Percentiles rank a stretch among this genome's conserved stretches.
Conservation (phyloP, 2,888 invertebrate genomes). For the Acleris holmiana region DNA sequence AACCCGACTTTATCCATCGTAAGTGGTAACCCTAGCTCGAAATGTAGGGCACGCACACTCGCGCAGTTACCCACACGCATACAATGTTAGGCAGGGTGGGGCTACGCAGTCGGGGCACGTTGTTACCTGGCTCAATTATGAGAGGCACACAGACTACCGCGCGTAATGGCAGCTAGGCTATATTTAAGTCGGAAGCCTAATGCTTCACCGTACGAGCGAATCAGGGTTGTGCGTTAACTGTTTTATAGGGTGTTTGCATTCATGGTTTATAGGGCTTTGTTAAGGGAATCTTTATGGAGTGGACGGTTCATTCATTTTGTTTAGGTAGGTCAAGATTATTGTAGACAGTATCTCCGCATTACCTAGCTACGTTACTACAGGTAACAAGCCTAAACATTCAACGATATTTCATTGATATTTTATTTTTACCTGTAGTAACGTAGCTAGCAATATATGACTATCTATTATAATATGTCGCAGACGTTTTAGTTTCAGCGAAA, state of each 20-base stretch:
- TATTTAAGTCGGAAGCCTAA: conserved; percentile 59
- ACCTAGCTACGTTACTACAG: too few relatives aligned
- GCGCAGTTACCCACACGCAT: conserved; percentile 47
- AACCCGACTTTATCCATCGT: conserved; percentile 35
- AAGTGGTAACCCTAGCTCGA: conserved; percentile 44
- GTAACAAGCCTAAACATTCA: too few relatives aligned
- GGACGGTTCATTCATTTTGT: conserved; percentile 44
- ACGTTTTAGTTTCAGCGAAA: background rate
- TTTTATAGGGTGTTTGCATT: conserved; percentile 47
- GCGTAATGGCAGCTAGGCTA: conserved; percentile 51
- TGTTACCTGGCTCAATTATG: conserved; percentile 59
- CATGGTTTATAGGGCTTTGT: conserved; percentile 43
- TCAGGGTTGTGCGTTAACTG: conserved; percentile 53
- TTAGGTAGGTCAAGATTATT: conserved; percentile 54
- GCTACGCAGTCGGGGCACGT: conserved; percentile 37
- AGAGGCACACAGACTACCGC: conserved; percentile 47
- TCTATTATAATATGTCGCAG: too few relatives aligned
- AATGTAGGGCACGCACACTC: conserved; percentile 73
- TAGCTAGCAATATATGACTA: too few relatives aligned
- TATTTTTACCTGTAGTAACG: too few relatives aligned
- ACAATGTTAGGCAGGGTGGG: conserved; percentile 30
- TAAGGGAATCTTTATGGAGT: conserved; percentile 47
- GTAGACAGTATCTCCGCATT: too few relatives aligned
- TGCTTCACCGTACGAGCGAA: conserved; percentile 47
- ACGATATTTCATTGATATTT: too few relatives aligned